phyloP scores from a whole-genome alignment of 2,888 invertebrate species.

The Cheilosia soror region DNA sequence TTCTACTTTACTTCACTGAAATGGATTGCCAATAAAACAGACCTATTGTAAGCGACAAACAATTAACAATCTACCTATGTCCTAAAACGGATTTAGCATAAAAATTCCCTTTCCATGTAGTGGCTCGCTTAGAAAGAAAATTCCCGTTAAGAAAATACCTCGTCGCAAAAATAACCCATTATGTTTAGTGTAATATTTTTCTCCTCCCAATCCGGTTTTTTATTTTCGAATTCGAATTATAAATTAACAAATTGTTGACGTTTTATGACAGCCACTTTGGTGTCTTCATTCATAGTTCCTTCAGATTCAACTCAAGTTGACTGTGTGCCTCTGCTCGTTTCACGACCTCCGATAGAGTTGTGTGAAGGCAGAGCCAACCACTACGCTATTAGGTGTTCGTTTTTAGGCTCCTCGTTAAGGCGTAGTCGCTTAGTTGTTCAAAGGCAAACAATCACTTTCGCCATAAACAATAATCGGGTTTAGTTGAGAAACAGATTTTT shows the following conservation, averaged over 20 bases:
- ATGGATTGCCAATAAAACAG: no score
- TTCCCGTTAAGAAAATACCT: background rate
- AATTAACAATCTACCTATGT: no score
- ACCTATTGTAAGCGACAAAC: no score
- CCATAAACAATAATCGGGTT: constrained; percentile 2
- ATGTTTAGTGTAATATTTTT: background rate
- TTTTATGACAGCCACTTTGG: constrained; percentile 61
- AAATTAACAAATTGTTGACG: constrained; percentile 64
- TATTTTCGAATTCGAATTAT: background rate
- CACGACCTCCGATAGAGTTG: constrained; percentile 11
- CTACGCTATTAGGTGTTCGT: constrained; percentile 11
- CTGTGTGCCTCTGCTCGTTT: constrained; percentile 12
- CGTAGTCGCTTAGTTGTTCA: constrained; percentile 3
- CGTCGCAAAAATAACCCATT: constrained; percentile 36
- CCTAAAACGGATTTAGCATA: no score
- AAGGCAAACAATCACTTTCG: background rate
- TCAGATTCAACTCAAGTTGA: constrained; percentile 17
- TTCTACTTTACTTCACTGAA: no score
- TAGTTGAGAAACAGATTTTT: background rate
- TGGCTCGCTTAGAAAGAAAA: background rate
- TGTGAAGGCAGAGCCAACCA: constrained; percentile 18
- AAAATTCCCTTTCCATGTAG: background rate
- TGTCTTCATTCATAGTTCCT: constrained; percentile 39
- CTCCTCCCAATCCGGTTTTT: background rate
- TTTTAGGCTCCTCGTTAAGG: constrained; percentile 10